A percentile compares a stretch with the other conserved stretches of the same genome.
These are phyloP conservation scores for Coranthus polyacanthus DNA, from an alignment of 2,797 vertebrate genomes.

Conservation along the genomic window DNA sequence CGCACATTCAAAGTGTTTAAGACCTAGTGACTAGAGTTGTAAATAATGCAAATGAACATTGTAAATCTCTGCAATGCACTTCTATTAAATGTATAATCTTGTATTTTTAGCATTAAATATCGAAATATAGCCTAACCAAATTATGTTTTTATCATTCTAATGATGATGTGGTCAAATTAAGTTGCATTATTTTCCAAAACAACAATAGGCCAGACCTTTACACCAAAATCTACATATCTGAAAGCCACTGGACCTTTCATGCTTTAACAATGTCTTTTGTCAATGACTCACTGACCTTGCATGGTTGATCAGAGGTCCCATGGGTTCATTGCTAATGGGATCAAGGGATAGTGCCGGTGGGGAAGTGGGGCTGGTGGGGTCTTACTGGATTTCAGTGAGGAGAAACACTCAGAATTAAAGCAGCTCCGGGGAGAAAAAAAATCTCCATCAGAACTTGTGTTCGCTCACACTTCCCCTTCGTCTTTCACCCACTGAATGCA, in stretches of 20 bases:
- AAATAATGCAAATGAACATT: not conserved
- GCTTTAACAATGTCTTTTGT: constrained; percentile 40
- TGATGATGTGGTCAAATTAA: not conserved
- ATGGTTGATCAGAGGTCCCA: constrained; percentile 48
- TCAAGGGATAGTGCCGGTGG: constrained; percentile 41
- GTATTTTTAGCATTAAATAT: constrained; percentile 10
- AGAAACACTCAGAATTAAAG: constrained; percentile 39
- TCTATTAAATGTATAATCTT: not conserved
- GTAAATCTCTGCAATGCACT: constrained; percentile 1
- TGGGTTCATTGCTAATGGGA: constrained; percentile 60
- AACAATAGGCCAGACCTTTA: not conserved
- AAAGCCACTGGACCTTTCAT: constrained; percentile 1
- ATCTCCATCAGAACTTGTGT: constrained; percentile 41
- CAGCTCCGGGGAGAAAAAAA: constrained; percentile 16
- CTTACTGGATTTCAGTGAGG: constrained; percentile 55
- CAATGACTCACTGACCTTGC: constrained; percentile 60
- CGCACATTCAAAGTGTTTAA: constrained; percentile 18
- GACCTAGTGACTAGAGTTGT: constrained; percentile 17
- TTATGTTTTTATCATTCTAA: not conserved
- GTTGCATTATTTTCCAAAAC: not conserved
- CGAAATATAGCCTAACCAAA: not conserved
- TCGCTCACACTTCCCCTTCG: constrained; percentile 3
- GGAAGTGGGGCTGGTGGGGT: constrained; percentile 1
- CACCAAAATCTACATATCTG: not conserved
- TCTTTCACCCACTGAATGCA: constrained; percentile 35